A percentile compares a stretch with the other conserved stretches of the same genome.
These are phyloP conservation scores for Arenaria interpres DNA, from an alignment of 2,113 vertebrate genomes.

Conservation along the genomic window DNA sequence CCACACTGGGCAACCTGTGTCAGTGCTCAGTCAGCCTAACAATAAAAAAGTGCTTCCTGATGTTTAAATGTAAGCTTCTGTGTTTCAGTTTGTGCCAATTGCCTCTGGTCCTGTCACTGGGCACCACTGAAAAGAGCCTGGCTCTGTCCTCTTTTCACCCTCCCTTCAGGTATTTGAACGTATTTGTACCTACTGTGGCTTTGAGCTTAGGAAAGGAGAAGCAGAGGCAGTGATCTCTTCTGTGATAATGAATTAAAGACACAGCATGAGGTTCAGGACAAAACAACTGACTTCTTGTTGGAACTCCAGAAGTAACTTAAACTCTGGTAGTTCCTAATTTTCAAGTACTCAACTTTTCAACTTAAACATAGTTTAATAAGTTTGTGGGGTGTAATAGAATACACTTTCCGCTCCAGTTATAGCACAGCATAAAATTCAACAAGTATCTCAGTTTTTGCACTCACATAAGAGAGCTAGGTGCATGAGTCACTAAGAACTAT, in stretches of 20 bases:
- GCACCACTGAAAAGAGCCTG: not conserved
- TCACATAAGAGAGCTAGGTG: not conserved
- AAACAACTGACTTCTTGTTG: not conserved
- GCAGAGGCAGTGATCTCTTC: not conserved
- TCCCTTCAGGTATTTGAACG: not conserved
- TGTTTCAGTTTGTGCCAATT: not conserved
- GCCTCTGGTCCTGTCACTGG: not conserved
- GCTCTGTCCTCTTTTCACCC: accelerated
- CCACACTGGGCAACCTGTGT: not conserved
- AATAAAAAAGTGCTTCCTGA: not conserved
- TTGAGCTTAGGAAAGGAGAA: not conserved
- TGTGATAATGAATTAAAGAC: not conserved
- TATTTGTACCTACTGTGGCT: not conserved
- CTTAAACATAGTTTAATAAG: not conserved
- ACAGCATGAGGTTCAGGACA: not conserved
- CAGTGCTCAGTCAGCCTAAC: not conserved
- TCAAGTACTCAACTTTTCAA: not conserved
- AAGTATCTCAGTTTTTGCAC: not conserved
- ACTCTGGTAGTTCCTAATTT: not conserved
- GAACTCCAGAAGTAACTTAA: not conserved
- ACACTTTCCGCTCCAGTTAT: not conserved
- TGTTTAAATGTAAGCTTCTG: not conserved
- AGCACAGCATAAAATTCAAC: not conserved
- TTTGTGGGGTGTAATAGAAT: not conserved
- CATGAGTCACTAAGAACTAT: not conserved